phyloP scores from a whole-genome alignment of 2,888 invertebrate species.

The Tolmerus cingulatus region DNA sequence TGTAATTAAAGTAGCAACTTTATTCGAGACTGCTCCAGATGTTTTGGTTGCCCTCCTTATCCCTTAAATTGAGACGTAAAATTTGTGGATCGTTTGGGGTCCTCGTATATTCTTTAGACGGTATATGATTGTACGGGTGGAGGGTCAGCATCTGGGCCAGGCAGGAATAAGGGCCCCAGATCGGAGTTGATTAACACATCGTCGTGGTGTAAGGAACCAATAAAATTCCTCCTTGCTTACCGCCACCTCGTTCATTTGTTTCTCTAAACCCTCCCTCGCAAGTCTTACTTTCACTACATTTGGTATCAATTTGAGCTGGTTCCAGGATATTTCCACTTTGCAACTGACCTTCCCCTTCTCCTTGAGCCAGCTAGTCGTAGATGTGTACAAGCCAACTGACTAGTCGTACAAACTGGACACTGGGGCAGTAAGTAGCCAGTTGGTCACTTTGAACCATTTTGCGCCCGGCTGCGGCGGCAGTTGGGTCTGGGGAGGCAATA shows the following conservation, averaged over 20 bases:
- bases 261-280: not conserved
- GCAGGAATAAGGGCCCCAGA: not conserved
- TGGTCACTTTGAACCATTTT: not conserved
- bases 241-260: not conserved
- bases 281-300: constrained; percentile 22
- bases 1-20: constrained; percentile 13
- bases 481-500: not conserved
- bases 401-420: not conserved
- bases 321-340: not conserved
- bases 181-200: not conserved
- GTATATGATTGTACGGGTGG: not conserved
- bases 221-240: not conserved
- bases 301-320: constrained; percentile 10
- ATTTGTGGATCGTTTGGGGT: not conserved
- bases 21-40: not conserved
- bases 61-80: not conserved
- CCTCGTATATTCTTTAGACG: not conserved
- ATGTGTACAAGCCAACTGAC: not conserved
- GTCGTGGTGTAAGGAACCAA: not conserved
- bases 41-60: not conserved
- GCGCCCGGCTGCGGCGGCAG: not conserved
- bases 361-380: not conserved
- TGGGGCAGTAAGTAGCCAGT: not conserved
- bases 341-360: not conserved
- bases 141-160: not conserved